Evolutionary conservation across 2,113 vertebrate genomes (phyloP), one percentile per base, ranked within the genome.

Genomic region (Micronisus gabar): DNA sequence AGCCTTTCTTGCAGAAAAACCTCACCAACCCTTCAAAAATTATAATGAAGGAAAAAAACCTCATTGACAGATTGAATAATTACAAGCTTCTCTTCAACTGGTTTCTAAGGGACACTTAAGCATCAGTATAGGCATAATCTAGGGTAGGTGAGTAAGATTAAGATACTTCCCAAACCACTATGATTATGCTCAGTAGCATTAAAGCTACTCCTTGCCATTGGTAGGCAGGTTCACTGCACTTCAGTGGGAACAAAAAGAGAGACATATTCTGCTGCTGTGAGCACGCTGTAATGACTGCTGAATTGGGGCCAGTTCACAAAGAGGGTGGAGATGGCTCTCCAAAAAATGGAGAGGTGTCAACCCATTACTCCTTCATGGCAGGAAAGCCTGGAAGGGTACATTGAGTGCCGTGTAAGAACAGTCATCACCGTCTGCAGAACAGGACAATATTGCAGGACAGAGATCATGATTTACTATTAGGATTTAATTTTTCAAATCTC

Each of bases 341-440:
- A 81, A 73, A 82, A 56, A 48, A 55, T 3, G 26, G 45, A 78
- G 20, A 83, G 40, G 16, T 36, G 63, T 59, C 29, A 72, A 79
- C 18, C 9, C 21, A 68, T n/a, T 80, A 52, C 48, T 50, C 27
- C 40, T n/a, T 41, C 10, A 15, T 27, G 40, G 40, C 19, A 78
- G 41, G 32, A 89, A 87, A 81, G 58, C 29, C 63, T 78, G 32
- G 30, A 91, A 67, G 26, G 7, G 20, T 59, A 56, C 2, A 5
- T 0, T 41, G 36, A 47, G 10, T 66, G 36, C 23, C 30, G 52
- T 32, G 29, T 34, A 83, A 88, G 55, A 83, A 61, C 0, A 0
- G 43, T 11, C 26, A 66, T 22, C n/a, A 22, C 10, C 2, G 4
- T 43, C 63, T 81, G 92, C 80, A 95, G 50, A 83, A 88, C 17